Evolutionary conservation across 2,797 vertebrate genomes (phyloP).

Genomic region (Heterohyrax brucei): DNA sequence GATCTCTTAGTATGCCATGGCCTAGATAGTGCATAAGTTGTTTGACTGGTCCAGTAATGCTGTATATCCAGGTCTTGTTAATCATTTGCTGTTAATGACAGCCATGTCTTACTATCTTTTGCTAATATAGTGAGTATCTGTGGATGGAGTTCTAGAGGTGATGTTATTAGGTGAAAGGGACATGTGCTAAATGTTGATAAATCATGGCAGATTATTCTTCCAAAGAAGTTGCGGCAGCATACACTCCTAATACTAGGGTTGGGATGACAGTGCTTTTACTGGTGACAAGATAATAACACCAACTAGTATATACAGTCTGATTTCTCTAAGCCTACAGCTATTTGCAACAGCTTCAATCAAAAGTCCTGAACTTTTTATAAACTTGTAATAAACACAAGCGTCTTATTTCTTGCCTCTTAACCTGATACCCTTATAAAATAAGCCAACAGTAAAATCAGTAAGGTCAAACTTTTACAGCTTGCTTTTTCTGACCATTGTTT

Average conservation of each 20-base stretch:
- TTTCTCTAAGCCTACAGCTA: background rate
- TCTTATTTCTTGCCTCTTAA: background rate
- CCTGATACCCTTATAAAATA: background rate
- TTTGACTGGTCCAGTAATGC: background rate
- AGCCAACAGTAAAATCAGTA: background rate
- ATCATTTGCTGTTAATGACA: background rate
- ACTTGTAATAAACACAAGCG: background rate
- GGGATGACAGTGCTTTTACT: background rate
- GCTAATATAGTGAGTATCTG: background rate
- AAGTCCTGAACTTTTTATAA: background rate
- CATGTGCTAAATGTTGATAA: background rate
- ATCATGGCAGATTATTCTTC: background rate
- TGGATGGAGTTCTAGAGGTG: conserved; percentile 18
- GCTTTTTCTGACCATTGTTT: background rate
- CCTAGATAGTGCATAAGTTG: background rate
- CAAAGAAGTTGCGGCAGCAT: background rate
- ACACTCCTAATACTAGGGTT: background rate
- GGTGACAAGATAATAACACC: background rate
- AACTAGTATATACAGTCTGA: background rate
- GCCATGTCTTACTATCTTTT: background rate
- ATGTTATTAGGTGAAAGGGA: background rate
- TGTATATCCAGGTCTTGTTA: background rate
- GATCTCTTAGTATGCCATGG: background rate
- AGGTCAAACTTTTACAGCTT: background rate
- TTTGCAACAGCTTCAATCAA: background rate